These are phyloP conservation scores for Malurus leucopterus DNA, from an alignment of 2,797 vertebrate genomes.

Conservation along the genomic window DNA sequence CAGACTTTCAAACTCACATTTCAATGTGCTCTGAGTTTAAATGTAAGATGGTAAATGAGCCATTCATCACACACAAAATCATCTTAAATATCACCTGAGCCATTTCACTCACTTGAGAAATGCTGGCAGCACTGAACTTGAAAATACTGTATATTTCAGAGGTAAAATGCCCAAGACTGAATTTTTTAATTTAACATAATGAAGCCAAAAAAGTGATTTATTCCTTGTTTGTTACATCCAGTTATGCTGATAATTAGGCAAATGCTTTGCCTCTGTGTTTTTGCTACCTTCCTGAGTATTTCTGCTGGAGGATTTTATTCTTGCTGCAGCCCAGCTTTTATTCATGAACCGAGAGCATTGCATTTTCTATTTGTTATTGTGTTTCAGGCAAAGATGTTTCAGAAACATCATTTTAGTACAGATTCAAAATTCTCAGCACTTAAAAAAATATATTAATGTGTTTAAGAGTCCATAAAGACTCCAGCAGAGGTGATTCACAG, in stretches of 20 bases:
- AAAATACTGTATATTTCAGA: not conserved
- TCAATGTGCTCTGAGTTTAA: not conserved
- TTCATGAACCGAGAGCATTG: not conserved
- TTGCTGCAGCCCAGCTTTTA: not conserved
- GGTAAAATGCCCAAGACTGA: not conserved
- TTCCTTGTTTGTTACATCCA: not conserved
- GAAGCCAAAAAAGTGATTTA: not conserved
- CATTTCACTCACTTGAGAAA: not conserved
- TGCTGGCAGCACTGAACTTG: not conserved
- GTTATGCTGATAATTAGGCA: not conserved
- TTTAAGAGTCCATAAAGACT: not conserved
- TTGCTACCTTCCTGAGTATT: not conserved
- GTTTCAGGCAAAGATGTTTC: not conserved
- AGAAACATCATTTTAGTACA: not conserved
- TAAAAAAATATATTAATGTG: not conserved
- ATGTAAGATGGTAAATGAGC: not conserved
- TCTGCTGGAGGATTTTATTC: not conserved
- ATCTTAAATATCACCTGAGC: conserved; percentile 6
- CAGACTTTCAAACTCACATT: not conserved
- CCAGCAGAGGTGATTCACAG: not conserved
- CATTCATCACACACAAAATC: not conserved
- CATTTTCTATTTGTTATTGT: not conserved
- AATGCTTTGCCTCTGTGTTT: not conserved
- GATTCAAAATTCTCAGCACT: not conserved
- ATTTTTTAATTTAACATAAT: not conserved